Evolutionary conservation across 2,797 vertebrate genomes (phyloP).

Genomic region (Clamator glandarius): DNA sequence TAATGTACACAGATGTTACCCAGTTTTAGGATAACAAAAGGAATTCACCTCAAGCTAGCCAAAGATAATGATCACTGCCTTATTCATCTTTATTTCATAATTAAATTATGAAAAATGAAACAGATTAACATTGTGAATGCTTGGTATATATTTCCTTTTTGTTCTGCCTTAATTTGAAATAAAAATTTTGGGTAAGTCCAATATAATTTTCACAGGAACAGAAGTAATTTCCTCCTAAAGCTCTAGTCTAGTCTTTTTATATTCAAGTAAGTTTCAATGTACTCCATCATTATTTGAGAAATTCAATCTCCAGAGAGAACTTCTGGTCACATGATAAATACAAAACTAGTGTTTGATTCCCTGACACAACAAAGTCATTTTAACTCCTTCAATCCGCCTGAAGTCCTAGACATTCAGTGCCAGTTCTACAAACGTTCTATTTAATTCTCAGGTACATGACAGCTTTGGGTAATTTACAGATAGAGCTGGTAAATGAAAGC

Average conservation of each 20-base stretch:
- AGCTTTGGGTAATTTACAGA: not conserved
- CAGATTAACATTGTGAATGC: not conserved
- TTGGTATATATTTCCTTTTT: not conserved
- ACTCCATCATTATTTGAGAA: not conserved
- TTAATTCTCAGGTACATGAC: not conserved
- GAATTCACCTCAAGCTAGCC: not conserved
- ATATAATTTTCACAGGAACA: not conserved
- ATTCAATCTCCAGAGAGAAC: not conserved
- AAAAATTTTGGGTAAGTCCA: not conserved
- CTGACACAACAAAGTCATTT: not conserved
- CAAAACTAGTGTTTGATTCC: not conserved
- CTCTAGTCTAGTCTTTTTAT: not conserved
- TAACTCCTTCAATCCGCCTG: not conserved
- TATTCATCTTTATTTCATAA: not conserved
- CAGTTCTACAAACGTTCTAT: not conserved
- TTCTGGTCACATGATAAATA: not conserved
- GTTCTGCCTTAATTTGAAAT: not conserved
- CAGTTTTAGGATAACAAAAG: not conserved
- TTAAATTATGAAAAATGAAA: not conserved
- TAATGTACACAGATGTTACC: not conserved
- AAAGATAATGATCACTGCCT: not conserved
- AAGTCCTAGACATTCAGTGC: not conserved
- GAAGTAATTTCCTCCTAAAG: not conserved
- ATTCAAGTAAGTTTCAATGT: not conserved
- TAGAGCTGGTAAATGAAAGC: not conserved